These are phyloP conservation scores for Drosophila serrata DNA, from an alignment of 1,140 invertebrate species.

Conservation along the genomic window DNA sequence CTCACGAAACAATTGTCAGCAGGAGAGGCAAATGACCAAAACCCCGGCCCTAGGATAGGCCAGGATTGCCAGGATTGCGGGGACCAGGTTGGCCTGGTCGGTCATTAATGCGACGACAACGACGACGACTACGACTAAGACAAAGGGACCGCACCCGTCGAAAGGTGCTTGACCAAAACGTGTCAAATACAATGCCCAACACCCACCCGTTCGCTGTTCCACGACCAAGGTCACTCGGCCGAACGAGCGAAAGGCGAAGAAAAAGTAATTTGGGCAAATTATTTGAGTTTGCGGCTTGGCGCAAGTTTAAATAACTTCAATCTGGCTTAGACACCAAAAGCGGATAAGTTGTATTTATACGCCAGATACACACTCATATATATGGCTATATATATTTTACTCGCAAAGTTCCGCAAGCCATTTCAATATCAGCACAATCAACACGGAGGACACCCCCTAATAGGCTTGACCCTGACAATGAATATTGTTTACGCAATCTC, in stretches of 20 bases:
- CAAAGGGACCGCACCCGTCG: constrained; percentile 51
- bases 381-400: constrained; percentile 28
- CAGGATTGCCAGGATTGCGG: constrained; percentile 10
- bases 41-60: constrained; percentile 9
- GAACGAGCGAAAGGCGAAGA: constrained; percentile 36
- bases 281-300: constrained; percentile 76
- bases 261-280: constrained; percentile 81
- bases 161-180: constrained; percentile 79
- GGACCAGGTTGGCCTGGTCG: constrained; percentile 42
- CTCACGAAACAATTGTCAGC: constrained; percentile 71
- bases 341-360: constrained; percentile 62
- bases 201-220: constrained; percentile 1
- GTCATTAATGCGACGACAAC: constrained; percentile 67
- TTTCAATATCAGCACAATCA: constrained; percentile 74
- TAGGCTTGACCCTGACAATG: constrained; percentile 74
- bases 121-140: constrained; percentile 35
- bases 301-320: constrained; percentile 82
- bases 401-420: constrained; percentile 64
- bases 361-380: constrained; percentile 18
- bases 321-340: constrained; percentile 53
- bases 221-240: constrained; percentile 52
- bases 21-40: constrained; percentile 57
- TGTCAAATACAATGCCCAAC: constrained; percentile 55
- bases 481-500: constrained; percentile 58
- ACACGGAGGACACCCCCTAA: constrained; percentile 30